These are phyloP conservation scores for Noctua janthe DNA, from an alignment of 2,888 invertebrate genomes.

Conservation along the genomic window DNA sequence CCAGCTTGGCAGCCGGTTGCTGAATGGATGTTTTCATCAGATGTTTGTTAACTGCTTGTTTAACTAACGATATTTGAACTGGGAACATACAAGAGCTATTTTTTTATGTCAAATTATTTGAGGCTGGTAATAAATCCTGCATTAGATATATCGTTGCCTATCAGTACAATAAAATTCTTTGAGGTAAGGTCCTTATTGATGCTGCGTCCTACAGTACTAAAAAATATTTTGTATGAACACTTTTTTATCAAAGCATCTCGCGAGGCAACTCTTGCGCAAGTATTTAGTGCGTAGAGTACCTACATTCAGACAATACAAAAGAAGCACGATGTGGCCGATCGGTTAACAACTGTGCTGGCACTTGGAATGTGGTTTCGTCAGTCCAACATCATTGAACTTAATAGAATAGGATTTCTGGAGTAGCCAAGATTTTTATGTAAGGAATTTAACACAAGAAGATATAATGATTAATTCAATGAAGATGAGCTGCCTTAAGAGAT, in stretches of 20 bases:
- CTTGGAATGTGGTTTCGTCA: conserved; percentile 83
- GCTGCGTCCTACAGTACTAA: conserved; percentile 8
- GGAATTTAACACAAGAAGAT: neutral
- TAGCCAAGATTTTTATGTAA: neutral
- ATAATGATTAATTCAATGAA: neutral
- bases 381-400: conserved; percentile 74
- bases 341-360: conserved; percentile 73
- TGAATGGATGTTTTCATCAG: conserved; percentile 60
- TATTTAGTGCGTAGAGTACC: conserved; percentile 68
- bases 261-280: conserved; percentile 51
- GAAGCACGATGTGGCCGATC: conserved; percentile 63
- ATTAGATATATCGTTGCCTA: neutral
- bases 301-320: conserved; percentile 67
- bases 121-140: neutral
- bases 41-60: conserved; percentile 19
- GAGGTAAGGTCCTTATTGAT: neutral
- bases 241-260: conserved; percentile 38
- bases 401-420: conserved; percentile 66
- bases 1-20: conserved; percentile 57
- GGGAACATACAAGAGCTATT: conserved; percentile 1
- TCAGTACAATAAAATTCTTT: neutral
- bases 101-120: conserved; percentile 17
- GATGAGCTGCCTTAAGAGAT: neutral
- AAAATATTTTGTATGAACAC: conserved; percentile 18
- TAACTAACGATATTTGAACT: conserved; percentile 22